phyloP scores from a whole-genome alignment of 2,888 invertebrate genomes.

The Macaria notata region DNA sequence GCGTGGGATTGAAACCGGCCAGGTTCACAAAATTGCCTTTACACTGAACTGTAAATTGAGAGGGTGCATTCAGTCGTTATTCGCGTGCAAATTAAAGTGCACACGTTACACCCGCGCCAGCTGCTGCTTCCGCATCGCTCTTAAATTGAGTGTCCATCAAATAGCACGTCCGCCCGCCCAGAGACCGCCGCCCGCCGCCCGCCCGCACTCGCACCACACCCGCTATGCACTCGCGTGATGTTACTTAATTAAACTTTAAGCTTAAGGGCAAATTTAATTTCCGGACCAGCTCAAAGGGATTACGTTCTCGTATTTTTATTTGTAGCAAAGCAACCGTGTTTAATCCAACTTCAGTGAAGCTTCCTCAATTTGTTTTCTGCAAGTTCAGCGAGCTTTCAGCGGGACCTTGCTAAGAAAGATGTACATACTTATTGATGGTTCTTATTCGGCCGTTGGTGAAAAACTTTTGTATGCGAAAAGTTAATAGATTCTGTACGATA shows the following conservation, averaged over 20 bases:
- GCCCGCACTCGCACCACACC: conserved; percentile 31
- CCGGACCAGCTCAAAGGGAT: conserved; percentile 62
- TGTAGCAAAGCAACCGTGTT: conserved; percentile 39
- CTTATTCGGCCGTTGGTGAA: too few species aligned
- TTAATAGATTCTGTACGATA: not conserved
- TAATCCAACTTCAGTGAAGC: conserved; percentile 41
- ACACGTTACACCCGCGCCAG: conserved; percentile 33
- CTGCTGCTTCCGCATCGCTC: conserved; percentile 38
- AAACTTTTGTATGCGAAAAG: too few species aligned
- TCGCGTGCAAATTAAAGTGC: conserved; percentile 50
- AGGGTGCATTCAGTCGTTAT: conserved; percentile 32
- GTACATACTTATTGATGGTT: too few species aligned
- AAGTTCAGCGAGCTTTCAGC: conserved; percentile 22
- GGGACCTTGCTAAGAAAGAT: not conserved
- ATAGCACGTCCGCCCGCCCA: conserved; percentile 43
- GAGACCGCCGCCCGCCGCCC: conserved; percentile 23
- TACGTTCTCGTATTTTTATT: conserved; percentile 61
- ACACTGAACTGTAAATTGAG: conserved; percentile 12
- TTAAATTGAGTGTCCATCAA: conserved; percentile 65
- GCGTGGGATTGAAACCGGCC: conserved; percentile 5
- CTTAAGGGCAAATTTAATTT: conserved; percentile 75
- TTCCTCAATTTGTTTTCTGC: conserved; percentile 35
- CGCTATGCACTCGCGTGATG: conserved; percentile 62
- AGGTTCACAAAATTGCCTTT: conserved; percentile 12
- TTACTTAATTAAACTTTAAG: conserved; percentile 73